Percentiles rank a stretch among this genome's conserved stretches.
Conservation (phyloP, 2,113 vertebrate species). For the Aix galericulata region DNA sequence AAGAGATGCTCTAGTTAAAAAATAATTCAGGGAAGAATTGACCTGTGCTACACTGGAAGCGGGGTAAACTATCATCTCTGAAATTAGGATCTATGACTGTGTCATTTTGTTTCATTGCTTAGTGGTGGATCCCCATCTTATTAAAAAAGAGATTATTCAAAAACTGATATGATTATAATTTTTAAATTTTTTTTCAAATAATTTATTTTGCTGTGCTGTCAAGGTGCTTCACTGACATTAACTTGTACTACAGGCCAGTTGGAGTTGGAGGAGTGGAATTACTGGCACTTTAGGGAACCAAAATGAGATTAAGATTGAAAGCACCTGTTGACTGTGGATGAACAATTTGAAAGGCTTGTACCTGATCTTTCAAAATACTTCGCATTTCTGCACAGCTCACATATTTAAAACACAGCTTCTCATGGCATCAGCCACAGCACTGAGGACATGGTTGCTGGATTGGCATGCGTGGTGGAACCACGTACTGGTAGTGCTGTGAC, state of each 20-base stretch:
- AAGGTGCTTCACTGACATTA: neutral
- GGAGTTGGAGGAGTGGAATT: neutral
- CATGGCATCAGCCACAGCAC: neutral
- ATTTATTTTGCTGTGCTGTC: neutral
- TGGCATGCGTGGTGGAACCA: rapidly evolving
- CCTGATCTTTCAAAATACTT: neutral
- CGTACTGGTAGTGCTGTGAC: neutral
- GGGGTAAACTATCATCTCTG: neutral
- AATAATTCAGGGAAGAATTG: neutral
- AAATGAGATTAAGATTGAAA: neutral
- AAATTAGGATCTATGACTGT: neutral
- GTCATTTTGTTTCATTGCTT: neutral
- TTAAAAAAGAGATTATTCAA: neutral
- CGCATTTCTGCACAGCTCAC: neutral
- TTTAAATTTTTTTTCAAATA: neutral
- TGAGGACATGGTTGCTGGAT: rapidly evolving
- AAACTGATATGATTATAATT: neutral
- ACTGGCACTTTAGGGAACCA: neutral
- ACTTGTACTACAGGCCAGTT: neutral
- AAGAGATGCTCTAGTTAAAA: neutral
- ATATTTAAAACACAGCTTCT: neutral
- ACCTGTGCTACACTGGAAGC: neutral
- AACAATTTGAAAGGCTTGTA: neutral
- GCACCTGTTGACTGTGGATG: neutral
- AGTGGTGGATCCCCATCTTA: neutral